A percentile compares a stretch with the other conserved stretches of the same genome.
These are phyloP conservation scores for Miniopterus natalensis DNA, from an alignment of 2,113 vertebrate genomes.

Conservation along the genomic window DNA sequence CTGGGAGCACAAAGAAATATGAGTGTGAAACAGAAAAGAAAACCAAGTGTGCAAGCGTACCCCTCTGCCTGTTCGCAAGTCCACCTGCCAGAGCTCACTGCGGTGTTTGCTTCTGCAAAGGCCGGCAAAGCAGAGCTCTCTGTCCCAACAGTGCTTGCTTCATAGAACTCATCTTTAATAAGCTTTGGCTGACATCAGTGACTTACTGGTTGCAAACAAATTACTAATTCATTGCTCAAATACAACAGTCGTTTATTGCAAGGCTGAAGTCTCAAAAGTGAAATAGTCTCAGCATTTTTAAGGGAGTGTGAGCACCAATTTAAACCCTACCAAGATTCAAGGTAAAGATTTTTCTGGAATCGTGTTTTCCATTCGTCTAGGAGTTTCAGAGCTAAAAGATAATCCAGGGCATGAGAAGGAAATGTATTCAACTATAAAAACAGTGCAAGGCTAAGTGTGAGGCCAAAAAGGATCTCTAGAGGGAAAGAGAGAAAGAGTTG, in stretches of 20 bases:
- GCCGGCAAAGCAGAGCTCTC: neutral
- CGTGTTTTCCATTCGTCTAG: conserved; percentile 30
- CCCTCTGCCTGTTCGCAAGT: neutral
- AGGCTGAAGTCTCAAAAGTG: neutral
- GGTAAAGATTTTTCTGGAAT: conserved; percentile 41
- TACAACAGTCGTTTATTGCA: neutral
- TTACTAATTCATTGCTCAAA: conserved; percentile 51
- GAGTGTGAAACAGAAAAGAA: conserved; percentile 52
- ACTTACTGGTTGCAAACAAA: conserved; percentile 47
- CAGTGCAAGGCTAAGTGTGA: neutral
- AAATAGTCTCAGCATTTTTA: neutral
- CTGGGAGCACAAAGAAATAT: conserved; percentile 69
- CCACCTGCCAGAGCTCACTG: conserved; percentile 32
- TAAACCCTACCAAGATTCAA: neutral
- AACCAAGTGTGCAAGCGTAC: neutral
- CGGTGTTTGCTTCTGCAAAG: neutral
- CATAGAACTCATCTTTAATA: conserved; percentile 57
- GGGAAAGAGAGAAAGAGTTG: neutral
- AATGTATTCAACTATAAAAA: conserved; percentile 50
- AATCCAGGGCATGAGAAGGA: neutral
- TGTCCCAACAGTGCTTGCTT: conserved; percentile 24
- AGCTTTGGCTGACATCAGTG: conserved; percentile 60
- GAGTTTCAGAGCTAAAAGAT: conserved; percentile 9
- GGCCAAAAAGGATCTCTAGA: conserved; percentile 51
- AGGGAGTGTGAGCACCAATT: neutral